A percentile compares a stretch with the other conserved stretches of the same genome.
phyloP scores from a whole-genome alignment of 2,888 invertebrate genomes.

The Drosophila cyrtoloma region DNA sequence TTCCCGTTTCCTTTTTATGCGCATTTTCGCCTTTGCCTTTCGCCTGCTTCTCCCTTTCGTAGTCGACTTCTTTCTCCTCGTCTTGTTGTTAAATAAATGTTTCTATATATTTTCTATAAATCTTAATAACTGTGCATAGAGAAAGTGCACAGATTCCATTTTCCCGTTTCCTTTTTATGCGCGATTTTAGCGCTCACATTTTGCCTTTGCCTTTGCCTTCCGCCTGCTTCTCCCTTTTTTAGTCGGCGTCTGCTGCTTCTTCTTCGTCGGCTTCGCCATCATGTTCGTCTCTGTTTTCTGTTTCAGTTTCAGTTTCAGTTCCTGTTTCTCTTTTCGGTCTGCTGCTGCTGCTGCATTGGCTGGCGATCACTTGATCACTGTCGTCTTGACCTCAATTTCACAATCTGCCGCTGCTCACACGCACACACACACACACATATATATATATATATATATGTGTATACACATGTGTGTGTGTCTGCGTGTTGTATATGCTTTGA shows the following conservation, averaged over 20 bases:
- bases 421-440: constrained; percentile 3
- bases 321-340: constrained; percentile 2
- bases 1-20: not conserved
- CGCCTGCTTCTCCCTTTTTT: not conserved
- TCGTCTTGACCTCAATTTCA: constrained; percentile 73
- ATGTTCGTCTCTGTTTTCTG: not conserved
- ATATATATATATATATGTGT: not conserved
- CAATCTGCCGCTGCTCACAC: constrained; percentile 45
- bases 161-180: not conserved
- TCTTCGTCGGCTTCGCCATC: not conserved
- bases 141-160: too few relatives aligned
- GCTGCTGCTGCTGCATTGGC: constrained; percentile 15
- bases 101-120: too few relatives aligned
- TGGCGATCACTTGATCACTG: constrained; percentile 58
- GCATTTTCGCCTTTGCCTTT: too few relatives aligned
- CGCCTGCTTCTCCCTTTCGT: too few relatives aligned
- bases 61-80: not conserved
- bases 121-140: too few relatives aligned
- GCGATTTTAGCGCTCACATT: not conserved
- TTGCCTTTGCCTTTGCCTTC: not conserved
- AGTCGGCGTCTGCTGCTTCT: not conserved
- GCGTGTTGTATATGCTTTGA: not conserved
- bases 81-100: not conserved
- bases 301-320: not conserved
- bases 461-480: not conserved